phyloP scores from a whole-genome alignment of 2,113 vertebrate species.

The Cinclus mexicanus region DNA sequence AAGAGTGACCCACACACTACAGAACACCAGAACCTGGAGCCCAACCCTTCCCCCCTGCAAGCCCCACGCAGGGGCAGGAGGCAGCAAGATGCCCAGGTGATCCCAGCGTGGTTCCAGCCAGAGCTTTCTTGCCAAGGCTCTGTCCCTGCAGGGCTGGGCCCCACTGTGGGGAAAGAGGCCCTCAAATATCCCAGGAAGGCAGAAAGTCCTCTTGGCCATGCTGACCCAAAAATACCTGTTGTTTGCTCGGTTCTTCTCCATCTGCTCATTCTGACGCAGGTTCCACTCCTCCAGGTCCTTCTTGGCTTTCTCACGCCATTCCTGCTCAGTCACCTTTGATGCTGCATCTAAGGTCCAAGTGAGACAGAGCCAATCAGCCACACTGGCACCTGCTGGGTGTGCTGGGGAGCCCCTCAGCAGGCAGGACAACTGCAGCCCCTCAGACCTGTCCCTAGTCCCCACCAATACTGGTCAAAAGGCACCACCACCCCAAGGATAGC shows the following conservation, averaged over 20 bases:
- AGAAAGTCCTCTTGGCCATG: background rate
- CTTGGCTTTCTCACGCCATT: slow-evolving; percentile 94
- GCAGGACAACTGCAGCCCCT: background rate
- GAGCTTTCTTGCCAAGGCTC: background rate
- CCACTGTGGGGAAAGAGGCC: background rate
- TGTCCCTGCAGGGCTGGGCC: background rate
- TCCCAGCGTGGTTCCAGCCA: background rate
- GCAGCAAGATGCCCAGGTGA: background rate
- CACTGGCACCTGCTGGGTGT: background rate
- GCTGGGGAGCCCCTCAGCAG: background rate
- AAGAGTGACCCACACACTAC: slow-evolving; percentile 3
- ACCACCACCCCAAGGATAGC: background rate
- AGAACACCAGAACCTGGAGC: background rate
- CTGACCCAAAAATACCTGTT: slow-evolving; percentile 79
- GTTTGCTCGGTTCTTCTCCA: slow-evolving; percentile 96
- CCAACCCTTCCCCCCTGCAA: background rate
- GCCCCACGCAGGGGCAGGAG: accelerated
- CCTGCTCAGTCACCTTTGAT: slow-evolving; percentile 89
- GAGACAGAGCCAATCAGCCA: background rate
- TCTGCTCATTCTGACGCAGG: slow-evolving; percentile 92
- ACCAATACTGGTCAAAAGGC: background rate
- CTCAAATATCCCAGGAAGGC: background rate
- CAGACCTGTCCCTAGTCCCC: background rate
- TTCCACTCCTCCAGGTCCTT: slow-evolving; percentile 98
- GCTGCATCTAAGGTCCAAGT: slow-evolving; percentile 78